Evolutionary conservation across 1,140 invertebrate species (phyloP).

Genomic region (Oreohelix idahoensis): DNA sequence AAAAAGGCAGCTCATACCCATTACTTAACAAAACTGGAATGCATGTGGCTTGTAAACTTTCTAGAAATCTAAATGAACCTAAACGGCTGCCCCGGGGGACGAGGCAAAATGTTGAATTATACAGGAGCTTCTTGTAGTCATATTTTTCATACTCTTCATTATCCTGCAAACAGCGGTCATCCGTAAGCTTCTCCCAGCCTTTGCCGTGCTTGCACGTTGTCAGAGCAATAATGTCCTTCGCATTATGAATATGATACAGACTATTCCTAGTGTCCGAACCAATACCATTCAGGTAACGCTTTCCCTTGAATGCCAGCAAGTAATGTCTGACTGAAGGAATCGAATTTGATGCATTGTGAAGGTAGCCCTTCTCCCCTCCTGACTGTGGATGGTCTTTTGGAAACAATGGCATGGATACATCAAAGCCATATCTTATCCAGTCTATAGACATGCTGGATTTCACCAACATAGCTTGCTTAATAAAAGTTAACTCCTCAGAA

Average conservation of each 20-base stretch:
- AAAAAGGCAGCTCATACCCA: too few species aligned
- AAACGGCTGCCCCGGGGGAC: too few species aligned
- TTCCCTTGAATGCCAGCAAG: slow-evolving; percentile 95
- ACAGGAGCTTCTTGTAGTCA: too few species aligned
- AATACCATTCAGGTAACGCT: slow-evolving; percentile 98
- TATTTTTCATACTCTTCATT: slow-evolving; percentile 98
- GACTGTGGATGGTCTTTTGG: slow-evolving; percentile 93
- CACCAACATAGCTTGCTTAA: slow-evolving; percentile 94
- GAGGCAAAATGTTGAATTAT: too few species aligned
- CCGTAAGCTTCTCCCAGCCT: slow-evolving; percentile 91
- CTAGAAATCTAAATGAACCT: too few species aligned
- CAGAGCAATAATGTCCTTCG: slow-evolving; percentile 92
- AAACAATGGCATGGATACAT: slow-evolving; percentile 97
- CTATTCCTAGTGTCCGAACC: slow-evolving; percentile 98
- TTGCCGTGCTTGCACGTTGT: slow-evolving; percentile 99
- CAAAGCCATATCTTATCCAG: slow-evolving; percentile 90
- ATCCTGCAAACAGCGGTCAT: slow-evolving; percentile 90
- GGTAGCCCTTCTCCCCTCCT: slow-evolving; percentile 86
- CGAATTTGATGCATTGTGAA: slow-evolving; percentile 80
- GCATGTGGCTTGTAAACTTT: too few species aligned
- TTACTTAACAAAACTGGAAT: too few species aligned
- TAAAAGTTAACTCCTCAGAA: slow-evolving; percentile 92
- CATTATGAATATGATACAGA: slow-evolving; percentile 97
- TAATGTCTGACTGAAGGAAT: slow-evolving; percentile 83
- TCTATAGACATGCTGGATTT: slow-evolving; percentile 93